Base-by-base conservation (phyloP, 2,113 vertebrate species). In the Zeus faber region DNA sequence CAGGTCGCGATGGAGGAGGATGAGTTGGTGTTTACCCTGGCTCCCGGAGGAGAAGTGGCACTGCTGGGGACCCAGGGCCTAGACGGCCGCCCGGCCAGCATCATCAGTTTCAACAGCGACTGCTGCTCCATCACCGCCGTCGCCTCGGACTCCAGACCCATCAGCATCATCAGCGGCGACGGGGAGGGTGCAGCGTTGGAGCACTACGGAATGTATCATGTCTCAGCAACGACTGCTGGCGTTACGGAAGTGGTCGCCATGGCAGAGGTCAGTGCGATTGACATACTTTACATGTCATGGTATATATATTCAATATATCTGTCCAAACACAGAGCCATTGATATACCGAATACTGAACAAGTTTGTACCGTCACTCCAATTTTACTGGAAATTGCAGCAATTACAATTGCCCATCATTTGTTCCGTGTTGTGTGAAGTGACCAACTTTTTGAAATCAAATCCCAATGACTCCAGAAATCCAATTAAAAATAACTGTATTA, bases 51-150 rank as follows among this genome's bases (percentile, higher is more conserved):
- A 89, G 71, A 84, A 88, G 77, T 93, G 23, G 59, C 61, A 51
- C 61, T 74, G 6, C 61, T 68, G 47, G 72, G 93, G 58, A 90
- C 88, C 11, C 92, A 88, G 7, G 81, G 91, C 52, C 85, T 93
- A 63, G 91, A 87, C 52, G 86, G 90, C 0, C 90, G 91, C n/a
- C 94, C 95, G 1, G 87, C 90, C 4, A 98, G 94, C 79, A 94
- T 95, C 63, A 91, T 96, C 70, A 97, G 95, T 81, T 95, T 98
- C 81, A 93, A 89, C 58, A 94, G 94, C 0, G 92, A 98, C 74
- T 94, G 92, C 62, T 95, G 91, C 72, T 94, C 92, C 0, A 87
- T 92, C 55, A 90, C 91, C 61, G 93, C 90, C 37, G 63, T 93
- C 49, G 86, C 92, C 37, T 92, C 92, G 0, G 91, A 91, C 31